Evolutionary conservation across 2,113 vertebrate species (phyloP).

Genomic region (Romanogobio albipinnatus): DNA sequence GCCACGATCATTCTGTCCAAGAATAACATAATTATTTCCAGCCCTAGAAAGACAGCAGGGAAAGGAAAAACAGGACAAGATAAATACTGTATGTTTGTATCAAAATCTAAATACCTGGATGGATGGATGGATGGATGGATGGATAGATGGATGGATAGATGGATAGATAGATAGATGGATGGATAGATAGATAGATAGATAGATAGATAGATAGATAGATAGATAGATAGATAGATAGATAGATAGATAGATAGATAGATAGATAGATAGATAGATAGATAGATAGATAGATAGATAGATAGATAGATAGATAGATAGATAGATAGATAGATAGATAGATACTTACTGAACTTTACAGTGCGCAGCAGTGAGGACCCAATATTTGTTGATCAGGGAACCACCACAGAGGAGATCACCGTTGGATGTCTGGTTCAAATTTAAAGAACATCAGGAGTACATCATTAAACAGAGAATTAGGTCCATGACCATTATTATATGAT

Average conservation of each 20-base stretch:
- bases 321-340: neutral
- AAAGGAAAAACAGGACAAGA: neutral
- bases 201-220: neutral
- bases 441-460: neutral
- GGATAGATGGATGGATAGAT: neutral
- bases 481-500: neutral
- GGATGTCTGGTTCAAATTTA: conserved; percentile 59
- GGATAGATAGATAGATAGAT: neutral
- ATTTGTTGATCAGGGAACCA: conserved; percentile 73
- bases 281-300: neutral
- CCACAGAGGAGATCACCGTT: conserved; percentile 78
- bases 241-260: neutral
- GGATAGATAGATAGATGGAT: neutral
- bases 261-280: neutral
- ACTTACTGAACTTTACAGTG: conserved; percentile 78
- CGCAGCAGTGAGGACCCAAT: conserved; percentile 79
- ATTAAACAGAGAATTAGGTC: neutral
- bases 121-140: neutral
- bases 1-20: conserved; percentile 78
- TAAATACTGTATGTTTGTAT: neutral
- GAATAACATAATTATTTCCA: conserved; percentile 69
- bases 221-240: neutral
- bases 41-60: conserved; percentile 66
- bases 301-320: neutral
- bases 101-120: neutral